A percentile compares a stretch with the other conserved stretches of the same genome.
phyloP scores from a whole-genome alignment of 2,113 vertebrate genomes.

The Piprites chloris region DNA sequence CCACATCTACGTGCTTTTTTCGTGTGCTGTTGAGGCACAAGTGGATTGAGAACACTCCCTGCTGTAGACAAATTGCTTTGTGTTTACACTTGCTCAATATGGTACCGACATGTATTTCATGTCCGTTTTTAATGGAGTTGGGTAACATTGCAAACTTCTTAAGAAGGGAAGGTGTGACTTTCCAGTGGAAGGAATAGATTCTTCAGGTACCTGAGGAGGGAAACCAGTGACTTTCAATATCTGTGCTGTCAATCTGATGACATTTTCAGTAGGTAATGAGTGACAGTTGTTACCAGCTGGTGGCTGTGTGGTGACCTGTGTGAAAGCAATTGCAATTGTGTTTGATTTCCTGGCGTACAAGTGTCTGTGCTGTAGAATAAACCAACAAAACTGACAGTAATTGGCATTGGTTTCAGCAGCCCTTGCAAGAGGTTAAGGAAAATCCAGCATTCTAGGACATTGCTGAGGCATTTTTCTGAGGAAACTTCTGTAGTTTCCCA shows the following conservation, averaged over 20 bases:
- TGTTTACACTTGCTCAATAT: not conserved
- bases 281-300: constrained; percentile 3
- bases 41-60: not conserved
- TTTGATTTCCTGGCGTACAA: not conserved
- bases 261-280: not conserved
- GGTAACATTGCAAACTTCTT: not conserved
- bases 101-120: not conserved
- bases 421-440: constrained; percentile 1
- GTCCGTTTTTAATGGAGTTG: not conserved
- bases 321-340: not conserved
- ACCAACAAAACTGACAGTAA: constrained; percentile 21
- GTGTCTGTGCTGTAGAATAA: not conserved
- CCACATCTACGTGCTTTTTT: not conserved
- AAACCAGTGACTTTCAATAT: not conserved
- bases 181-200: not conserved
- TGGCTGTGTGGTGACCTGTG: not conserved
- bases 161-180: not conserved
- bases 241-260: not conserved
- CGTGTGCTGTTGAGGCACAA: not conserved
- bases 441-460: not conserved
- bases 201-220: not conserved
- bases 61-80: not conserved
- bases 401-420: not conserved
- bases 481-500: not conserved
- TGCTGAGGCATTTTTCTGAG: not conserved